A percentile compares a stretch with the other conserved stretches of the same genome.
phyloP scores from a whole-genome alignment of 2,113 vertebrate genomes.

The Tragelaphus strepsiceros region DNA sequence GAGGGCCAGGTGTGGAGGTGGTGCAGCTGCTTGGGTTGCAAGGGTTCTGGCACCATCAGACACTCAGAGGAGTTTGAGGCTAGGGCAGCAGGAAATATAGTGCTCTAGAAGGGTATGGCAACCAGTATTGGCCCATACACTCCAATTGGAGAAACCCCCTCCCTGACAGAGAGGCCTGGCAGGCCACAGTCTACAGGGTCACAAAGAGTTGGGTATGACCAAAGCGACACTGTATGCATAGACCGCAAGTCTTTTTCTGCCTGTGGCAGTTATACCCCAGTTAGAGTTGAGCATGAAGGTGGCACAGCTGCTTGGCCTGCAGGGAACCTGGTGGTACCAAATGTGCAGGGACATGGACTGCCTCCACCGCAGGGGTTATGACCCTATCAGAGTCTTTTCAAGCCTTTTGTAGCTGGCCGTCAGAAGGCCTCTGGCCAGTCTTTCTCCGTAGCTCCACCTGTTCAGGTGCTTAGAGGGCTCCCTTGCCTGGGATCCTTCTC shows the following conservation, averaged over 20 bases:
- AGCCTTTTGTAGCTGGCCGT: not conserved
- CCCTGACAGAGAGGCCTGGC: not conserved
- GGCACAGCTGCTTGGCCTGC: not conserved
- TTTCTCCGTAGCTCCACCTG: no score
- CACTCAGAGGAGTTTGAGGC: accelerated
- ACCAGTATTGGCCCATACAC: not conserved
- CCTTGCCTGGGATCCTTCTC: not conserved
- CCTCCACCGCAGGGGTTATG: not conserved
- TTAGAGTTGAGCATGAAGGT: not conserved
- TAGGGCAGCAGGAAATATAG: not conserved
- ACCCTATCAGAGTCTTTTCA: not conserved
- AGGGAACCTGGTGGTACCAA: not conserved
- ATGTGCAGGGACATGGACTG: not conserved
- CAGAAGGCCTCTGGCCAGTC: not conserved
- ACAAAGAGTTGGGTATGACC: not conserved
- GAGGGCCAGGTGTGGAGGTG: not conserved
- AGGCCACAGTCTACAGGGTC: not conserved
- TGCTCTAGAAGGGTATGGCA: not conserved
- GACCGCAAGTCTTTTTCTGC: not conserved
- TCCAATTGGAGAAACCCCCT: not conserved
- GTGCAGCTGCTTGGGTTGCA: not conserved
- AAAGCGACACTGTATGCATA: accelerated
- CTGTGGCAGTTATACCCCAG: not conserved
- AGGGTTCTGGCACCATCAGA: not conserved
- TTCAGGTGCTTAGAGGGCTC: not conserved